Percentiles rank a stretch among this genome's conserved stretches.
These are phyloP conservation scores for Epinephelus fuscoguttatus DNA, from an alignment of 2,113 vertebrate genomes.

Conservation along the genomic window DNA sequence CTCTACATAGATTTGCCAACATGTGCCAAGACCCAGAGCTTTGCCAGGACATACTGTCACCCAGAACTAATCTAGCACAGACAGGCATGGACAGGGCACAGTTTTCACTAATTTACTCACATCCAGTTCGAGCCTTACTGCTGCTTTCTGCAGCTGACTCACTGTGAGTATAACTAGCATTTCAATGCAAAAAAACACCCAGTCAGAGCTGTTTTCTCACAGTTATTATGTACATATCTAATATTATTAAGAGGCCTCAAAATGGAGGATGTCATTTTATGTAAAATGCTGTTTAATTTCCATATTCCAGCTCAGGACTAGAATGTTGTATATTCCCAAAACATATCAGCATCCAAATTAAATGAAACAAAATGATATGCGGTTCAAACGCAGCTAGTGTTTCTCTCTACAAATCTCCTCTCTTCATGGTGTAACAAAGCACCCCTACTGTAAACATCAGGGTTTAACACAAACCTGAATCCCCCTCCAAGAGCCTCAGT, in stretches of 20 bases:
- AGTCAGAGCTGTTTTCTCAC: constrained; percentile 16
- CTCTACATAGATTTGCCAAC: constrained; percentile 59
- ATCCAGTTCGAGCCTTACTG: constrained; percentile 13
- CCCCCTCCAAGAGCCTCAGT: constrained; percentile 49
- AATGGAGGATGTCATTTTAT: neutral
- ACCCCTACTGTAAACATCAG: constrained; percentile 36
- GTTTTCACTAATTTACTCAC: constrained; percentile 55
- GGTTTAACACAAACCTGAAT: constrained; percentile 48
- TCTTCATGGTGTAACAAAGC: constrained; percentile 23
- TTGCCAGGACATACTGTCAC: constrained; percentile 67
- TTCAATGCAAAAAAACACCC: constrained; percentile 3
- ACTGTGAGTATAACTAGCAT: constrained; percentile 17
- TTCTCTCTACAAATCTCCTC: constrained; percentile 22
- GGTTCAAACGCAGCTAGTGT: neutral
- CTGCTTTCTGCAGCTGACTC: constrained; percentile 29
- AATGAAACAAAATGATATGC: neutral
- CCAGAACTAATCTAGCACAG: constrained; percentile 68
- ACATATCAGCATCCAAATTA: neutral
- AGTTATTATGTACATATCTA: constrained; percentile 13
- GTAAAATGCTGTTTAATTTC: neutral
- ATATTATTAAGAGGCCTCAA: neutral
- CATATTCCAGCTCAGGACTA: constrained; percentile 12
- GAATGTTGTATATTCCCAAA: neutral
- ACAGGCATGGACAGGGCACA: constrained; percentile 40
- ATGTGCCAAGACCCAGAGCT: constrained; percentile 60